These are phyloP conservation scores for Eupithecia tripunctaria DNA, from an alignment of 2,888 invertebrate species.

Conservation along the genomic window DNA sequence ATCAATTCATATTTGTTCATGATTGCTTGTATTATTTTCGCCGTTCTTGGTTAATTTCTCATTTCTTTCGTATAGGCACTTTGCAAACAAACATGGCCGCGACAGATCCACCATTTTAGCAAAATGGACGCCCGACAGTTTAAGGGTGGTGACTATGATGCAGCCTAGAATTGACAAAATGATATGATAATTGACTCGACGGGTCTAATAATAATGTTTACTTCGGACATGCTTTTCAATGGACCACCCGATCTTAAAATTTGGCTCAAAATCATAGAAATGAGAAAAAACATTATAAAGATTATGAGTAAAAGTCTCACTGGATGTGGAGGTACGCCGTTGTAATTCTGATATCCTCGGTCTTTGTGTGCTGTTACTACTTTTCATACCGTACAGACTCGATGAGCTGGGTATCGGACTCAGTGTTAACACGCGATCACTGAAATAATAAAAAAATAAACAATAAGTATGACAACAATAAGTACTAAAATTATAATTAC, in stretches of 20 bases:
- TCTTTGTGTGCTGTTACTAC: constrained; percentile 66
- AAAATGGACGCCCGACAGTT: too few relatives aligned
- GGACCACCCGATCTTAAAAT: background rate
- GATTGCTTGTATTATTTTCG: background rate
- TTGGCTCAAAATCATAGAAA: background rate
- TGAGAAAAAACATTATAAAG: background rate
- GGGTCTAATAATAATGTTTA: background rate
- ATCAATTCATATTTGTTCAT: background rate
- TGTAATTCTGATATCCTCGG: constrained; percentile 80
- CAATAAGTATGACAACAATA: too few relatives aligned
- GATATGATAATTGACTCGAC: too few relatives aligned
- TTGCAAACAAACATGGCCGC: background rate
- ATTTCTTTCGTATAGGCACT: background rate
- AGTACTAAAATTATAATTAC: background rate
- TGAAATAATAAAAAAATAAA: constrained; percentile 55
- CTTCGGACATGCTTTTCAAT: background rate
- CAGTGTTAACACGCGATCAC: constrained; percentile 90
- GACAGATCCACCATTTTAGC: too few relatives aligned
- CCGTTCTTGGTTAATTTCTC: background rate
- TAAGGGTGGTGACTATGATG: too few relatives aligned
- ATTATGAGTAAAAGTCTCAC: constrained; percentile 62
- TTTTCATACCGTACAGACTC: constrained; percentile 85
- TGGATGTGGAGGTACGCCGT: constrained; percentile 83
- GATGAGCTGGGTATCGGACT: constrained; percentile 96
- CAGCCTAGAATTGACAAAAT: too few relatives aligned